Evolutionary conservation across 2,888 invertebrate genomes (phyloP), one percentile per base, ranked within the genome.

Genomic region (Morpho achilles): DNA sequence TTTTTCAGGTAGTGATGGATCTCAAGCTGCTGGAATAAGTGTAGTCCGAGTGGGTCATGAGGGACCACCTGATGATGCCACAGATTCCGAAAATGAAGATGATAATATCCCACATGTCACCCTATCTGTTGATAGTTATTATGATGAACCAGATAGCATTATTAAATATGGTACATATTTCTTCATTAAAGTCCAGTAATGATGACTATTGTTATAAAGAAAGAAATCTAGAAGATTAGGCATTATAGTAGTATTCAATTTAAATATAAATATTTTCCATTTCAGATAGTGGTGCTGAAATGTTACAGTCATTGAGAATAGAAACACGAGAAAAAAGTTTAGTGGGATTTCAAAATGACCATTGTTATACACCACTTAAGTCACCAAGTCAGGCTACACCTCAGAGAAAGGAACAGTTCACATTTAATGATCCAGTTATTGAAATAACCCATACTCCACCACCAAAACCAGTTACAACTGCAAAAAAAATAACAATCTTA

Each of bases 331-430:
- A 91, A 68, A 89, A 89, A 51, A 91, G 90, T 72, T 87, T 93
- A 59, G 91, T 93, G 70, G 93, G 95, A 5, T 93, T 95, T 68
- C 93, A 93, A 72, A 93, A 96, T 85, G 96, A 96, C 79, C 96
- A 96, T 74, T 96, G 96, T 74, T 96, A 96, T 68, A 96, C 96
- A 49, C 92, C 94, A 50, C 91, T 93, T 44, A 94, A 92, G 42
- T 94, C 94, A 58, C 93, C 94, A 41, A 92, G 92, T 69, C 93
- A 92, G 71, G 78, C 75, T 58, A 51, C 76, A 62, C 80, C 87
- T 59, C 82, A 83, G 64, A 75, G 70, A 58, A 82, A 67, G 74
- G 87, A 87, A 39, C 75, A 67, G 62, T 76, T 77, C 63, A 61
- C 77, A 56, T 89, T 79, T 78, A 81, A 86, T 74, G 88, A 91